phyloP scores from a whole-genome alignment of 2,113 vertebrate species.

The Coptodon rendalli region DNA sequence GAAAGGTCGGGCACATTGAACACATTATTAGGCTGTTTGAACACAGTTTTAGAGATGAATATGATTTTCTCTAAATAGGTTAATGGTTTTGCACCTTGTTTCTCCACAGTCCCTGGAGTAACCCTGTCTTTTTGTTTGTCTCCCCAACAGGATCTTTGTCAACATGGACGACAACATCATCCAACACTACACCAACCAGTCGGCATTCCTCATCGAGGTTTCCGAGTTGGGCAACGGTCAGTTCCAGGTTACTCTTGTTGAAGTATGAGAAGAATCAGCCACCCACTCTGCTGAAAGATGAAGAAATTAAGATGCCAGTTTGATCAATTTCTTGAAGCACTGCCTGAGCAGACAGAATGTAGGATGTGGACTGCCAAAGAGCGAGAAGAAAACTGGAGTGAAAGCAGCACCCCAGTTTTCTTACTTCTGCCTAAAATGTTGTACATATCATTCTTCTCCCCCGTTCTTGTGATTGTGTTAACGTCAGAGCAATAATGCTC shows the following conservation, averaged over 20 bases:
- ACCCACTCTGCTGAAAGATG: conserved; percentile 5
- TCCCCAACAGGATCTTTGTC: conserved; percentile 81
- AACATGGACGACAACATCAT: conserved; percentile 99
- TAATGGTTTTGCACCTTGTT: neutral
- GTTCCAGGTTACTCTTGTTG: conserved; percentile 88
- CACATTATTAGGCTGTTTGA: neutral
- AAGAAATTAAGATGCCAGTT: conserved; percentile 6
- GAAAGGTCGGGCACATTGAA: neutral
- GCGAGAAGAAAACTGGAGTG: neutral
- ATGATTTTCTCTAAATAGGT: neutral
- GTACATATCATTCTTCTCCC: conserved; percentile 45
- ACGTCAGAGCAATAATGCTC: conserved; percentile 60
- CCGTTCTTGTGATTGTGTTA: conserved; percentile 23
- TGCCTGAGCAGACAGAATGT: conserved; percentile 31
- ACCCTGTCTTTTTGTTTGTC: neutral
- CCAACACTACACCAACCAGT: conserved; percentile 95
- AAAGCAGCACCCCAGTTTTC: conserved; percentile 7
- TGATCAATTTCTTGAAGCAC: conserved; percentile 44
- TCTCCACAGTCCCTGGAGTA: neutral
- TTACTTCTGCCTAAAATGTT: neutral
- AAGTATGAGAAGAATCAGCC: conserved; percentile 74
- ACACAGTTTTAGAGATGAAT: neutral
- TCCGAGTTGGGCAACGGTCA: conserved; percentile 76
- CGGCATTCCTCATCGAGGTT: conserved; percentile 89
- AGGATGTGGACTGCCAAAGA: neutral